Evolutionary conservation across 2,797 vertebrate species (phyloP).

Genomic region (Spinus pinus): DNA sequence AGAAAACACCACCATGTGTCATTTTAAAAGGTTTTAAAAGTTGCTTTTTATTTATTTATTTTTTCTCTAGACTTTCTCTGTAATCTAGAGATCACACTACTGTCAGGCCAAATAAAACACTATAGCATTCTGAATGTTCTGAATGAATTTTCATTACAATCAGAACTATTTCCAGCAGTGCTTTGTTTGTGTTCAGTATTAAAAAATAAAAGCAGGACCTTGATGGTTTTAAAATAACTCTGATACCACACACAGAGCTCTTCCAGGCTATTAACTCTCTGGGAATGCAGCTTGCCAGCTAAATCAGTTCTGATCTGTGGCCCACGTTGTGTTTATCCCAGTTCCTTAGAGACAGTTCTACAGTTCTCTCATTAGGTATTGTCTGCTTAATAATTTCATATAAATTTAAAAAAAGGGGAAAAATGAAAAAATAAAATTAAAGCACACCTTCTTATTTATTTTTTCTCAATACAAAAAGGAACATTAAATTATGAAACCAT

Average conservation of each 20-base stretch:
- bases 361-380: neutral
- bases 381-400: neutral
- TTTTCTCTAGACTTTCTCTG: neutral
- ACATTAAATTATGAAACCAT: neutral
- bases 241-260: neutral
- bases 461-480: neutral
- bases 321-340: neutral
- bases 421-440: neutral
- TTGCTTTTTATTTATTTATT: neutral
- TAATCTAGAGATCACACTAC: neutral
- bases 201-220: slow-evolving; percentile 5
- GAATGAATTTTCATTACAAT: neutral
- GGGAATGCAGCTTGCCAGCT: neutral
- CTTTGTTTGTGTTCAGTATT: neutral
- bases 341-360: neutral
- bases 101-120: neutral
- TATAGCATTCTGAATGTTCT: neutral
- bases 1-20: neutral
- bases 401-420: neutral
- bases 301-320: neutral
- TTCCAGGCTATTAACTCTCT: neutral
- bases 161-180: neutral
- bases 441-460: accelerated
- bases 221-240: neutral
- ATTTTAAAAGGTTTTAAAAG: neutral